Evolutionary conservation across 1,140 invertebrate genomes (phyloP), one percentile per base, ranked within the genome.

Genomic region (fruit fly (Drosophila melanogaster)): DNA sequence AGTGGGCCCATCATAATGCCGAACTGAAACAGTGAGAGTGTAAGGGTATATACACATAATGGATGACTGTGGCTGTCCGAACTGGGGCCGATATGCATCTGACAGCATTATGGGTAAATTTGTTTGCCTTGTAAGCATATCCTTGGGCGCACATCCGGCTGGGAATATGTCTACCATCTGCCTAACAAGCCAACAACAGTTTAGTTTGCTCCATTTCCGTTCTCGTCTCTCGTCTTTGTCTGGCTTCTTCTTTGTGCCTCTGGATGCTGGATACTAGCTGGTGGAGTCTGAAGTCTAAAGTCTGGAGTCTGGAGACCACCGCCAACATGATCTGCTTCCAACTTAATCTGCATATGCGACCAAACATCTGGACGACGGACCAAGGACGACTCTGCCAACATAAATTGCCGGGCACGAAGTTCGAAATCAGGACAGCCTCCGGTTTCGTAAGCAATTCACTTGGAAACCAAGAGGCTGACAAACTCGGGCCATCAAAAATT

Each of bases 61-160:
- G 59, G 54, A 57, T 15, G 51, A 12, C 22, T 30, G 0, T 3
- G 3, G 10, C 46, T 22, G 35, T 33, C 24, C n/a, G 7, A 8
- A 30, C 7, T 14, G 19, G 12, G 4, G 15, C 50, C 58, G 73
- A 77, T 77, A 69, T 77, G 74, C 73, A 77, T 77, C 73, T 77
- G 74, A 77, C 74, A 77, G 74, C 62, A 77, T 77, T 77, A 77
- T 77, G 74, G 62, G 54, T 69, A 77, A 77, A 77, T 77, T 77
- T 77, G 74, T 77, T 77, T 77, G 74, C 73, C 73, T 77, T 77
- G 74, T 70, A 77, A 77, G 64, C 73, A 76, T 75, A 76, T 76
- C 73, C 73, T 61, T 75, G 71, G 71, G 71, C 71, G 74, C 56
- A 77, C 73, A 77, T 69, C 73, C 74, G 65, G 74, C 56, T 50